Base-by-base conservation (phyloP, 2,888 invertebrate species). In the Thereva nobilitata region DNA sequence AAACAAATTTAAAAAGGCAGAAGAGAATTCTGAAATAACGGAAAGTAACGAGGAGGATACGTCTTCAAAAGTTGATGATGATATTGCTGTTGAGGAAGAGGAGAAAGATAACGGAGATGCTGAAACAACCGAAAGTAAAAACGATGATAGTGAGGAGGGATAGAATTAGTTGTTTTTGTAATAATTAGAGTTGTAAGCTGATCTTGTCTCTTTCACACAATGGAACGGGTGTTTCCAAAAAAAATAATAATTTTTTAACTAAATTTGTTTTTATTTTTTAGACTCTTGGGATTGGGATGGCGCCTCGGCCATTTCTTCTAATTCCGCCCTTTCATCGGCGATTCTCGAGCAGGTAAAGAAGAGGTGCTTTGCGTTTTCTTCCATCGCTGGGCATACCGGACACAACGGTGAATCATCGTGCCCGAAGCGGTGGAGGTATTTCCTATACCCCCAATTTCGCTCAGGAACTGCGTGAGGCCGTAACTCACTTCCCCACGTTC, bases 1-100 rank as follows among this genome's bases (percentile, higher is more conserved):
- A 6, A 79, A 79, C 69, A 79, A 91, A 79, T 91, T 90, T 75
- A 87, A 89, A 76, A 88, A 88, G 76, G 84, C 82, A 2, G 82
- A 84, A 68, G 76, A 76, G 12, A 73, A 73, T 10, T 57, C 68
- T 6, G 75, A 75, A 23, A 23, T 23, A 23, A 71, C 74, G 1
- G 76, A 77, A 56, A 73, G 72, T 34, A 69, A 70, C 53, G 63
- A 49, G 5, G 76, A 23, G 23, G 73, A 74, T 10, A 75, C 74
- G 5, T 74, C 70, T 1, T 76, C 73, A 23, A 71, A 54, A 44
- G 65, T 55, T 35, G 66, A n/a, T 9, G 66, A 68, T 37, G 68
- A 64, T 38, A 52, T 42, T 50, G 69, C 38, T 6, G 4, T 23
- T 6, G 52, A 64, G 4, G 63, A 8, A 56, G 44, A 10, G 34